Conservation (phyloP, 2,797 vertebrate species). For the Ptychadena robeensis region DNA sequence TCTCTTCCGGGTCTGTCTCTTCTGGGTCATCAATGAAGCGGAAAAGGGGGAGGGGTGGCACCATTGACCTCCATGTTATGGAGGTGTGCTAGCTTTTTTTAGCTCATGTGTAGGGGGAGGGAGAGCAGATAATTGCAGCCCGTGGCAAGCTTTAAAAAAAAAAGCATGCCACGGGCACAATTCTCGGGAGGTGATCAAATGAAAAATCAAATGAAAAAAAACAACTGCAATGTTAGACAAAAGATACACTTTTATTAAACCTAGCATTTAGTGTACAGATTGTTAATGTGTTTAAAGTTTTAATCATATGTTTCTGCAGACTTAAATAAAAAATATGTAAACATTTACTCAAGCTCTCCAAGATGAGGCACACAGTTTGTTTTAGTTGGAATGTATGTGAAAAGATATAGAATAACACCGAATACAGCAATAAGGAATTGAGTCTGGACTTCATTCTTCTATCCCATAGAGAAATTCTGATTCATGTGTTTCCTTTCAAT, state of each 20-base stretch:
- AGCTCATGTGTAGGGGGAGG: too few species aligned
- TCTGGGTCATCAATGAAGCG: too few species aligned
- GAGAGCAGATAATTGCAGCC: too few species aligned
- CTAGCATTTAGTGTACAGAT: not conserved
- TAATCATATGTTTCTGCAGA: conserved; percentile 5
- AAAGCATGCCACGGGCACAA: too few species aligned
- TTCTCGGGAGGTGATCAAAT: too few species aligned
- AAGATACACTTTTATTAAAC: not conserved
- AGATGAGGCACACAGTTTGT: conserved; percentile 29
- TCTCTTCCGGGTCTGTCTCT: too few species aligned
- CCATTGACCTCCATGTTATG: too few species aligned
- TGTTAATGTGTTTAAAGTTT: conserved; percentile 22
- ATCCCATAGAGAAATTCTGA: conserved; percentile 65
- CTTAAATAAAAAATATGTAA: conserved; percentile 26
- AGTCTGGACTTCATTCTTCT: conserved; percentile 66
- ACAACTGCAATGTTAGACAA: too few species aligned
- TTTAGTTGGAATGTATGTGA: conserved; percentile 40
- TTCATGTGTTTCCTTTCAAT: conserved; percentile 77
- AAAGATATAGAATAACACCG: conserved; percentile 47
- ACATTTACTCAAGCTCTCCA: conserved; percentile 35
- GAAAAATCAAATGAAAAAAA: too few species aligned
- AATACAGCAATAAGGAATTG: conserved; percentile 64
- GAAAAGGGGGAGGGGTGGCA: too few species aligned
- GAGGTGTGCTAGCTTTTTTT: too few species aligned
- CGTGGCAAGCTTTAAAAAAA: too few species aligned